Evolutionary conservation across 1,140 invertebrate genomes (phyloP).

Genomic region (Mactra quadrangularis): DNA sequence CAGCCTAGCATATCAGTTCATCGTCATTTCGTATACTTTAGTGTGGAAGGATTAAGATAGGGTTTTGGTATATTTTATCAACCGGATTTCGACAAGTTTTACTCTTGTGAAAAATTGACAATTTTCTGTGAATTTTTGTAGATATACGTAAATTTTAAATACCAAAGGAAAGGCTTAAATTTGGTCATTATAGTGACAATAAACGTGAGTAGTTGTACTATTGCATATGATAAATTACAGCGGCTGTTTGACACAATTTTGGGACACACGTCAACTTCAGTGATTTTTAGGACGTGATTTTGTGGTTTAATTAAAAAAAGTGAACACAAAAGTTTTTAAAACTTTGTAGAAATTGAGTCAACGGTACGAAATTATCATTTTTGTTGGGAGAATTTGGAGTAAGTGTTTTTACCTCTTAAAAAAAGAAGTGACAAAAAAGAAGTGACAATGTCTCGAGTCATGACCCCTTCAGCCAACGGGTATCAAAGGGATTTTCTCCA

Average conservation of each 20-base stretch:
- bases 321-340: too few species aligned
- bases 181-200: background rate
- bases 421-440: too few species aligned
- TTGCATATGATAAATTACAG: background rate
- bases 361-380: too few species aligned
- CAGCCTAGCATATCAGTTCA: background rate
- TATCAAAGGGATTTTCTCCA: slow-evolving; percentile 82
- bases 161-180: background rate
- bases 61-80: background rate
- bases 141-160: too few species aligned
- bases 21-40: background rate
- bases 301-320: background rate
- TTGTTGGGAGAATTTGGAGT: too few species aligned
- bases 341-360: too few species aligned
- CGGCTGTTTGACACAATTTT: too few species aligned
- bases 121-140: too few species aligned
- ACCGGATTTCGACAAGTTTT: background rate
- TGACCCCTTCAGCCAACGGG: slow-evolving; percentile 52
- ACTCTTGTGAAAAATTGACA: background rate
- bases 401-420: too few species aligned
- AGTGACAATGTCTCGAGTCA: slow-evolving; percentile 31
- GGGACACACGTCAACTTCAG: too few species aligned
- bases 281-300: too few species aligned
- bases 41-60: background rate
- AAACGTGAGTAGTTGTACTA: background rate